Evolutionary conservation across 2,888 invertebrate genomes (phyloP).

Genomic region (Amitus sp.): DNA sequence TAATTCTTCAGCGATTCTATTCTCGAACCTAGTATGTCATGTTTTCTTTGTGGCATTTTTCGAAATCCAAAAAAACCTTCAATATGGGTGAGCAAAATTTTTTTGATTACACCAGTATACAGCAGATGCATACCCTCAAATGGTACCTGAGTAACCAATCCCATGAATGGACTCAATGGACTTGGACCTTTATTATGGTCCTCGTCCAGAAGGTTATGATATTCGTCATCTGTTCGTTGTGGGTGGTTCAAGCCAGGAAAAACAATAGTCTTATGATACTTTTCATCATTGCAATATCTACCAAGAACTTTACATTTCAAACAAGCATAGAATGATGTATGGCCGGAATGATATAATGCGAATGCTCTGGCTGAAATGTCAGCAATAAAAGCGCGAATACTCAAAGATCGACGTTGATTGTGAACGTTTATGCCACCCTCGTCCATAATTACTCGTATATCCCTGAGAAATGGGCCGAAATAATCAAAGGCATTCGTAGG

Average conservation of each 20-base stretch:
- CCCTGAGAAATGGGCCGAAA: conserved; percentile 9
- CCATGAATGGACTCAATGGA: conserved; percentile 14
- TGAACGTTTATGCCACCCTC: conserved; percentile 26
- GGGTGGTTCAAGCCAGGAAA: conserved; percentile 8
- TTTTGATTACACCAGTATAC: conserved; percentile 18
- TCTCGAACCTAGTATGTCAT: conserved; percentile 16
- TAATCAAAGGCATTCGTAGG: conserved; percentile 5
- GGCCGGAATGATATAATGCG: conserved; percentile 27
- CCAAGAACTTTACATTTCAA: conserved; percentile 36
- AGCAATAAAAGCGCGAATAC: conserved; percentile 25
- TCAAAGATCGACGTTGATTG: conserved; percentile 7
- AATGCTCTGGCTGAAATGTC: conserved; percentile 39
- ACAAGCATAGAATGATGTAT: conserved; percentile 30
- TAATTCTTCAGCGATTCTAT: conserved; percentile 17
- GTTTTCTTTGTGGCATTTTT: conserved; percentile 17
- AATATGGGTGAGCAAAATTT: conserved; percentile 17
- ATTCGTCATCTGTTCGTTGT: conserved; percentile 23
- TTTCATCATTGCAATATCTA: neutral
- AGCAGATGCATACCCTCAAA: conserved; percentile 28
- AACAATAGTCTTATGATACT: neutral
- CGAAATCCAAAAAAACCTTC: conserved; percentile 10
- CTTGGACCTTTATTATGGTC: conserved; percentile 23
- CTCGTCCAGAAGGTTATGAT: conserved; percentile 16
- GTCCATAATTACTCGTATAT: conserved; percentile 1
- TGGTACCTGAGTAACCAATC: conserved; percentile 18